Evolutionary conservation across 1,140 invertebrate species (phyloP), one percentile per base, ranked within the genome.

Genomic region (Euglossa dilemma): DNA sequence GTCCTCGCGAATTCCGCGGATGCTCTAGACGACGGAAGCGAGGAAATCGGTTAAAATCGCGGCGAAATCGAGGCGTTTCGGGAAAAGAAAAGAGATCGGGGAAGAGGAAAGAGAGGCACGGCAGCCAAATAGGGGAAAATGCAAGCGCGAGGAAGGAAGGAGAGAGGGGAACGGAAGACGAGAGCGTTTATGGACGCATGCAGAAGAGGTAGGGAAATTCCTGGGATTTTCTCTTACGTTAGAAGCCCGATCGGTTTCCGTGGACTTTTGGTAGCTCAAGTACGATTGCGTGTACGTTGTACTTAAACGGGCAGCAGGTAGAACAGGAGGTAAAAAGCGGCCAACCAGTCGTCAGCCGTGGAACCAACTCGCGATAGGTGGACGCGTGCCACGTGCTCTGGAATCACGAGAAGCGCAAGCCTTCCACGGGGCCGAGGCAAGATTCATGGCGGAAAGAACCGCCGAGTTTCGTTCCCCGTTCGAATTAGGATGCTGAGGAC

Each of bases 231-330:
- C 61, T 23, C 52, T 54, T 18, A 36, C 36, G 36, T 36, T 36
- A 6, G 45, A 61, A 69, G 47, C 23, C 6, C 25, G 8, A 14
- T 59, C 45, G 43, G 66, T 64, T 82, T 82, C 80, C 73, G 63
- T 25, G 43, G 36, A 23, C 52, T 66, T 82, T 82, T 67, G 61
- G 43, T 67, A 52, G 18, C 20, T 82, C 67, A 59, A 69, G 73
- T 50, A 54, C 45, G 80, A 82, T 82, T 82, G 80, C 80, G 54
- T 69, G 73, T 64, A 66, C 54, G 20, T 20, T 77, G 73, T 45
- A 61, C 73, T 76, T 82, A 82, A 82, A 76, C 73, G 63, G 73
- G 7, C 47, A 57, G 25, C 63, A 11, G 61, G 28, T 50, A 36
- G 47, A 61, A n/a, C 14, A 43, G 63, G 45, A 56, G 54, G 18